Conservation (phyloP, 2,888 invertebrate species). For the Autographa gamma region DNA sequence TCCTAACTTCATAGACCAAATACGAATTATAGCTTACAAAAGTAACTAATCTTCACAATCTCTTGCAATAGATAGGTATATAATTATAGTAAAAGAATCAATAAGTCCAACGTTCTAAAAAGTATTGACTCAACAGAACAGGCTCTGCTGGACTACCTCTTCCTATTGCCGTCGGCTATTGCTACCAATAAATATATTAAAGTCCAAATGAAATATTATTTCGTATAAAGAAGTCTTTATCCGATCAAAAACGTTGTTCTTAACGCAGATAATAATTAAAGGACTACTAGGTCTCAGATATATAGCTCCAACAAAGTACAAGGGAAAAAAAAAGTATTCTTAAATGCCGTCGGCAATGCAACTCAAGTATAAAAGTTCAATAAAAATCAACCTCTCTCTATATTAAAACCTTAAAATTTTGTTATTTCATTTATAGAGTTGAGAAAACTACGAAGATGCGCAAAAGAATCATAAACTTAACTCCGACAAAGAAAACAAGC, state of each 20-base stretch:
- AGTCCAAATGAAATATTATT: background rate
- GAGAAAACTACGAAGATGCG: background rate
- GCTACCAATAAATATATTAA: background rate
- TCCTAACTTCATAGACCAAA: background rate
- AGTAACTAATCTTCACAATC: background rate
- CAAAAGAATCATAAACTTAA: background rate
- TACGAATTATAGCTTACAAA: background rate
- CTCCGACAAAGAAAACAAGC: background rate
- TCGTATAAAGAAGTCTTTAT: background rate
- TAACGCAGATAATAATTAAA: background rate
- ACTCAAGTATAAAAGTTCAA: background rate
- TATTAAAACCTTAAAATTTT: background rate
- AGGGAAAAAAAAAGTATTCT: background rate
- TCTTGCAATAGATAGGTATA: no score
- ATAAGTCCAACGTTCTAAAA: background rate
- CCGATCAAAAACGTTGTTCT: background rate
- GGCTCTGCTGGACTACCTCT: background rate
- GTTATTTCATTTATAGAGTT: background rate
- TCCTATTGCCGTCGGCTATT: background rate
- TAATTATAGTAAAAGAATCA: background rate
- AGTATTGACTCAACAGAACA: background rate
- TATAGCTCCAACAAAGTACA: background rate
- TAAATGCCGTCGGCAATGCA: background rate
- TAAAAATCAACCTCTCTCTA: background rate
- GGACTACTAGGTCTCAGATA: background rate